A percentile compares a stretch with the other conserved stretches of the same genome.
These are phyloP conservation scores for Dryococelus australis DNA, from an alignment of 2,888 invertebrate genomes.

Conservation along the genomic window DNA sequence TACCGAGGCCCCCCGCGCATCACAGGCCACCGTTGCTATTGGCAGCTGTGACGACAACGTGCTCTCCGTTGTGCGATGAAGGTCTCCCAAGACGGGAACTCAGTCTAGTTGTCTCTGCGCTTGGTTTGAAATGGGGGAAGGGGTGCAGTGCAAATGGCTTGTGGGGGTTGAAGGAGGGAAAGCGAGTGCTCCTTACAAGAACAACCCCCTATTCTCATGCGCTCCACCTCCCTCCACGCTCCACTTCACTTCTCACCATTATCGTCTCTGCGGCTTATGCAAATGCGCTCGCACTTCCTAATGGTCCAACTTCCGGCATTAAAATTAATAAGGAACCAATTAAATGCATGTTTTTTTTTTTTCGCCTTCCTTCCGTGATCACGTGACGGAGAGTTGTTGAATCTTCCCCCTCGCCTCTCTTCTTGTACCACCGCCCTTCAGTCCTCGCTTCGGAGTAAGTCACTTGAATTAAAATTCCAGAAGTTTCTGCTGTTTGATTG, in stretches of 20 bases:
- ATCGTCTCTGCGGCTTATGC: slow-evolving; percentile 27
- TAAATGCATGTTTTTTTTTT: slow-evolving; percentile 33
- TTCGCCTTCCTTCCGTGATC: not conserved
- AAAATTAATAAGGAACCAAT: slow-evolving; percentile 39
- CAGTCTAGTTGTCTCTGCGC: too few relatives aligned
- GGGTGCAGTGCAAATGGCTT: not conserved
- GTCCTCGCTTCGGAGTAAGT: not conserved
- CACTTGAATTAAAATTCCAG: not conserved
- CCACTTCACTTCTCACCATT: slow-evolving; percentile 42
- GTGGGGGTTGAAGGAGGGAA: not conserved
- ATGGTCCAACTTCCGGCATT: slow-evolving; percentile 40
- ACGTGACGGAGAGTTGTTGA: not conserved
- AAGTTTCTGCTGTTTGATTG: not conserved
- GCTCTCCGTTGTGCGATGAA: too few relatives aligned
- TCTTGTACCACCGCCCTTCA: not conserved
- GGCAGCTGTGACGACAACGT: too few relatives aligned
- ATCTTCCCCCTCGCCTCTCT: not conserved
- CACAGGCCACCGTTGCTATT: too few relatives aligned
- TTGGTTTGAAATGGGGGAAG: too few relatives aligned
- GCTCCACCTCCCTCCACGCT: slow-evolving; percentile 41
- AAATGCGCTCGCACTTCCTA: slow-evolving; percentile 28
- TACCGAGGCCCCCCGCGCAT: too few relatives aligned
- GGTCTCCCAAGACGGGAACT: too few relatives aligned
- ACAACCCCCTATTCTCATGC: slow-evolving; percentile 13
- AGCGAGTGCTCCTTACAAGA: not conserved